phyloP scores from a whole-genome alignment of 2,113 vertebrate species.

The Lucifuga dentata region DNA sequence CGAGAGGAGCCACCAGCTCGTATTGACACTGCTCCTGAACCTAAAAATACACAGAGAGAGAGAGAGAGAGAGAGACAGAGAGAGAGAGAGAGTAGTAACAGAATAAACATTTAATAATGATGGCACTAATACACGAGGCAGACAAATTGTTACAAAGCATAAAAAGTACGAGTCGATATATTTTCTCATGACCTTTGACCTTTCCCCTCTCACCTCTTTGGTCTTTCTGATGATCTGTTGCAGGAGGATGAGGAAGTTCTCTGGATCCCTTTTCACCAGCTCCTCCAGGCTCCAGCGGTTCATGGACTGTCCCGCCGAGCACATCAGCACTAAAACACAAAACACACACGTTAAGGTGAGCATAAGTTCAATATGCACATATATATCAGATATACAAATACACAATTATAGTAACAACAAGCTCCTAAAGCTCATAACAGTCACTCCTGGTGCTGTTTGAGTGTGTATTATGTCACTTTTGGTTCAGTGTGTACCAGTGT shows the following conservation, averaged over 20 bases:
- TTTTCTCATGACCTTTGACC: neutral
- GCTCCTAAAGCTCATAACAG: neutral
- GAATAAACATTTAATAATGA: neutral
- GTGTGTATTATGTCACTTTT: constrained; percentile 43
- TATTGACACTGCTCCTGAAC: constrained; percentile 93
- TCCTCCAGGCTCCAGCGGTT: constrained; percentile 98
- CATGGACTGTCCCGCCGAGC: constrained; percentile 89
- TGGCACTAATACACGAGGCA: neutral
- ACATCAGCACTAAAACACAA: constrained; percentile 65
- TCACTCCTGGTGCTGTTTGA: neutral
- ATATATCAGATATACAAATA: too few relatives aligned
- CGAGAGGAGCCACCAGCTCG: constrained; percentile 90
- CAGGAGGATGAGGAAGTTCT: constrained; percentile 93
- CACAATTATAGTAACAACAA: too few relatives aligned
- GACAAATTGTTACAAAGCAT: neutral
- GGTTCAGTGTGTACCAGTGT: neutral
- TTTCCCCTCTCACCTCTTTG: constrained; percentile 84
- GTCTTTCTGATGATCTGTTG: constrained; percentile 93
- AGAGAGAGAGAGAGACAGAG: neutral
- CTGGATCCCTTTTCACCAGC: constrained; percentile 91
- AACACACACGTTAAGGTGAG: neutral
- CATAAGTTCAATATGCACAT: neutral
- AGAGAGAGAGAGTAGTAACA: neutral
- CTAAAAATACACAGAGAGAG: constrained; percentile 73
- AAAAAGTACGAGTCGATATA: too few relatives aligned